Evolutionary conservation across 2,113 vertebrate species (phyloP), one percentile per base, ranked within the genome.

Genomic region (Globicephala melas): DNA sequence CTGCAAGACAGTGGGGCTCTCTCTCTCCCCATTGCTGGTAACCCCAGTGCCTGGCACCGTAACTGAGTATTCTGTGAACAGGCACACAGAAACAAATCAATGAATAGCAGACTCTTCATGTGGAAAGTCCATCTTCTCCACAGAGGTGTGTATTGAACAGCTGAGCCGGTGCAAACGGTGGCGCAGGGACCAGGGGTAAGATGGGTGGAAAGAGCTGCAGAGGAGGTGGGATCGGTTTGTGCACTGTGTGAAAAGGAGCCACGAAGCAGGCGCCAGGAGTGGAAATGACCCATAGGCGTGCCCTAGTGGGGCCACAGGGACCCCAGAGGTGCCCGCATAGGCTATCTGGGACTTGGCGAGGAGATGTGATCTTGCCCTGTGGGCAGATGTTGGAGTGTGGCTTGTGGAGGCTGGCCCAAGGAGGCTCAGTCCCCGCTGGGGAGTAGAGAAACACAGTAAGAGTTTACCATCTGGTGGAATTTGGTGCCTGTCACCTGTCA

Each of bases 221-320:
- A 36, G 5, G 2, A n/a, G 4, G 36, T 14, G 2, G 44, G 12
- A 53, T 28, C 3, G 0, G 28, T 18, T n/a, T 47, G 31, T 17
- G 2, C 17, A 23, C 23, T 67, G 70, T 21, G 36, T 36, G 26
- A 13, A 20, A 18, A 15, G 33, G 55, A 33, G n/a, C 36, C 70
- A 41, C 11, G 14, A 26, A 33, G 84, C 0, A 0, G 4, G 1
- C 2, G 28, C 25, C 5, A 17, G 13, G 25, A 44, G 62, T 12
- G 8, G 33, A n/a, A 38, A 38, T 62, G 38, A 55, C 53, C 38
- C n/a, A 18, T 4, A 12, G 3, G 31, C 8, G 6, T 5, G 6
- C 55, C 23, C 73, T 36, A 12, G 58, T 6, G 5, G 38, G 9
- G 50, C 87, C n/a, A 3, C 71, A 89, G 36, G 67, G 58, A 26